Evolutionary conservation across 2,797 vertebrate species (phyloP).

Genomic region (Sebastolobus altivelis): DNA sequence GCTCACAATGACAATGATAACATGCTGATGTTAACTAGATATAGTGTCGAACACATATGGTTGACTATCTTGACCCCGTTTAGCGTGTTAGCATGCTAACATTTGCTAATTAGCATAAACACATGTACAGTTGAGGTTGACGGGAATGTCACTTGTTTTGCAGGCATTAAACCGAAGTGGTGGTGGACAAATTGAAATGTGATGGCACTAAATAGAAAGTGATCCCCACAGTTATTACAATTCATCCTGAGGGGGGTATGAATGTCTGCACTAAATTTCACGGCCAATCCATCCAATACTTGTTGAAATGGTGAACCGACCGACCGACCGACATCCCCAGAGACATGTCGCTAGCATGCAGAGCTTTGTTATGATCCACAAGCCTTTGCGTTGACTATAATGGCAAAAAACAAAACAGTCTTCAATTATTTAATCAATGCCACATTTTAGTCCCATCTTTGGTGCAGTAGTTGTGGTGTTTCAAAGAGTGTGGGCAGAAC

Average conservation of each 20-base stretch:
- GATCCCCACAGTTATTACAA: not conserved
- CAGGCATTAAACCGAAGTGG: not conserved
- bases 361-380: conserved; percentile 16
- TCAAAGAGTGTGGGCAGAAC: conserved; percentile 47
- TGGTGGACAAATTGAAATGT: conserved; percentile 5
- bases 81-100: not conserved
- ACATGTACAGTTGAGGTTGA: not conserved
- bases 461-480: conserved; percentile 29
- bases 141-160: not conserved
- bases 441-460: conserved; percentile 33
- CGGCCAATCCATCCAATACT: not conserved
- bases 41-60: no score
- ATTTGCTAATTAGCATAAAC: not conserved
- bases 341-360: not conserved
- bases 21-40: no score
- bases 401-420: not conserved
- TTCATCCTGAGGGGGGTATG: not conserved
- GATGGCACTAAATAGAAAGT: not conserved
- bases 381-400: conserved; percentile 1
- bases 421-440: conserved; percentile 21
- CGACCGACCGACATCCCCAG: not conserved
- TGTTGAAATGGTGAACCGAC: not conserved
- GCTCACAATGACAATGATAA: not conserved
- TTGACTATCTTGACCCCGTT: no score
- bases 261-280: not conserved